A percentile compares a stretch with the other conserved stretches of the same genome.
Evolutionary conservation across 2,888 invertebrate genomes (phyloP).

Genomic region (Ectropis crepuscularia): DNA sequence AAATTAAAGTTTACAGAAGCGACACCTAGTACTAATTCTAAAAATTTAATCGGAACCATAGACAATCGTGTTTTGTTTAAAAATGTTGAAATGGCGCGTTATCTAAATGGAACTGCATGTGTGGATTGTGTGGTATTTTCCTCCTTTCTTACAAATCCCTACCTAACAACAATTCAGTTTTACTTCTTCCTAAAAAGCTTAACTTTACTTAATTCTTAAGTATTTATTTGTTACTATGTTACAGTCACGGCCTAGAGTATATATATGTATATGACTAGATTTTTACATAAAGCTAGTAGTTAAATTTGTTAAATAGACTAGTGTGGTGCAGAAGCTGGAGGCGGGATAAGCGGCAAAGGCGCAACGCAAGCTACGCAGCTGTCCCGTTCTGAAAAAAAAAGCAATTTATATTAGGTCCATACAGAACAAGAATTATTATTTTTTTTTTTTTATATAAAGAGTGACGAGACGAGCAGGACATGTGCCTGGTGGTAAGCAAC

Average conservation of each 20-base stretch:
- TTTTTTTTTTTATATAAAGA: too few relatives aligned
- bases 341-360: constrained; percentile 71
- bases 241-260: constrained; percentile 25
- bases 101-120: too few relatives aligned
- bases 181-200: too few relatives aligned
- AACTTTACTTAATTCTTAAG: not conserved
- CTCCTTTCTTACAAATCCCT: not conserved
- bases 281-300: not conserved
- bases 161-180: not conserved
- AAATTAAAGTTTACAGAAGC: too few relatives aligned
- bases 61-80: too few relatives aligned
- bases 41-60: too few relatives aligned
- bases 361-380: constrained; percentile 75
- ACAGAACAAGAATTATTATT: not conserved
- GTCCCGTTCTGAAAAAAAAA: constrained; percentile 69
- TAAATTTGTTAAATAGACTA: constrained; percentile 45
- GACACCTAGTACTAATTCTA: too few relatives aligned
- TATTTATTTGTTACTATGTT: not conserved
- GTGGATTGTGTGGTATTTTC: too few relatives aligned
- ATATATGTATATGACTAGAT: constrained; percentile 19
- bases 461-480: too few relatives aligned
- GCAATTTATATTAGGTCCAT: too few relatives aligned
- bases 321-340: constrained; percentile 73
- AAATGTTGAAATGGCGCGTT: too few relatives aligned
- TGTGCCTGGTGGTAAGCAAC: too few relatives aligned